Conservation (phyloP, 2,888 invertebrate species). For the Rhamphomyia laevipes region DNA sequence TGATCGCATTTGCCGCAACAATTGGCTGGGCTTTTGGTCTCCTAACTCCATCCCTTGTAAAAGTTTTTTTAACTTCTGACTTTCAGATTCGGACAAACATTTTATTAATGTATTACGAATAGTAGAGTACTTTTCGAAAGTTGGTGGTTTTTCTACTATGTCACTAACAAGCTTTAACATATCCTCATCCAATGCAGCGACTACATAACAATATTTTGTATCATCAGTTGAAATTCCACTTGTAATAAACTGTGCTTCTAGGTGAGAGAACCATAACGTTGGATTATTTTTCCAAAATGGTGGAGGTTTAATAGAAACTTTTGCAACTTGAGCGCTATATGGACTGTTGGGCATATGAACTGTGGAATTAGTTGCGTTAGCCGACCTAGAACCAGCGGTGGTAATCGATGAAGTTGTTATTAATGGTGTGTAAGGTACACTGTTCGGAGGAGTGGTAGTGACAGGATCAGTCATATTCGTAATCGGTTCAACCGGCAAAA, state of each 20-base stretch:
- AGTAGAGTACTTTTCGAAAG: neutral
- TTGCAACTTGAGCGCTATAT: too few relatives aligned
- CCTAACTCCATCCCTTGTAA: neutral
- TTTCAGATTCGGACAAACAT: neutral
- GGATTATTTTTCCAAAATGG: neutral
- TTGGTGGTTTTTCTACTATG: neutral
- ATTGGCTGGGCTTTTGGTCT: neutral
- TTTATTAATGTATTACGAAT: neutral
- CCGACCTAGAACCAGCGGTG: neutral
- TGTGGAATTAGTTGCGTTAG: neutral
- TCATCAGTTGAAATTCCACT: neutral
- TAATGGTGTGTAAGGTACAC: too few relatives aligned
- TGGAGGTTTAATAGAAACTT: neutral
- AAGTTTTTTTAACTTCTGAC: neutral
- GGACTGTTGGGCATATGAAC: neutral
- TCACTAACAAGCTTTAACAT: neutral
- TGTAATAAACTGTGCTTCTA: neutral
- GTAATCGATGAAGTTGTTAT: neutral
- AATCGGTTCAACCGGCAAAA: too few relatives aligned
- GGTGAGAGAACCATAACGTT: neutral
- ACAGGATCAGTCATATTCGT: too few relatives aligned
- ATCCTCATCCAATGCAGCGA: neutral
- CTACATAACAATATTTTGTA: neutral
- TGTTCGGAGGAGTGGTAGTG: too few relatives aligned
- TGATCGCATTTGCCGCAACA: neutral